phyloP scores from a whole-genome alignment of 2,888 invertebrate species.

The Tetranychus truncatus region DNA sequence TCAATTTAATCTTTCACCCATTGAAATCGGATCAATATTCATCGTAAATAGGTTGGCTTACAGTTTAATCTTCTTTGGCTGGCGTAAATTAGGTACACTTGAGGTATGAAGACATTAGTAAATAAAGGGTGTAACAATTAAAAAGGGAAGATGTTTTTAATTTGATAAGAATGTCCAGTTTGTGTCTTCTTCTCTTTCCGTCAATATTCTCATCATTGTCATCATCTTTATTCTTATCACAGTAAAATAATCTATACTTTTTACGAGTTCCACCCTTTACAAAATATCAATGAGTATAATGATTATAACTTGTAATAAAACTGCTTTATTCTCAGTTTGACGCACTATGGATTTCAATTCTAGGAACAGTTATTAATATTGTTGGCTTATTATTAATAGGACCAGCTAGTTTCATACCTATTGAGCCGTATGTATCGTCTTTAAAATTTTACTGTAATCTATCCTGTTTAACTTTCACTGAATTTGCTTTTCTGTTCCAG shows the following conservation, averaged over 20 bases:
- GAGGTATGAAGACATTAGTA: conserved; percentile 26
- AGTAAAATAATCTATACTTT: too few relatives aligned
- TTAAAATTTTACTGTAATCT: too few relatives aligned
- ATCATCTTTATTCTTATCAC: too few relatives aligned
- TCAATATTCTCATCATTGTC: too few relatives aligned
- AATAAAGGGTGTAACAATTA: too few relatives aligned
- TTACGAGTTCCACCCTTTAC: too few relatives aligned
- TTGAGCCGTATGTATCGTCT: conserved; percentile 39
- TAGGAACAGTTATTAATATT: conserved; percentile 32
- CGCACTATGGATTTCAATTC: conserved; percentile 26
- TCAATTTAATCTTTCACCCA: conserved; percentile 42
- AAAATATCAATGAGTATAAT: too few relatives aligned
- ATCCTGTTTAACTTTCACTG: not conserved
- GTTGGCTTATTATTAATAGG: conserved; percentile 56
- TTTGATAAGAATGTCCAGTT: too few relatives aligned
- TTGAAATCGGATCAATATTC: conserved; percentile 57
- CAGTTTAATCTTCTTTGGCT: conserved; percentile 54
- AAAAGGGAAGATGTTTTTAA: too few relatives aligned
- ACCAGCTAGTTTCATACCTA: conserved; percentile 55
- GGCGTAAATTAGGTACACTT: conserved; percentile 63
- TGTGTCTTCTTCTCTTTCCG: too few relatives aligned
- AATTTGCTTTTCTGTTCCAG: not conserved
- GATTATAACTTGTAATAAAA: too few relatives aligned
- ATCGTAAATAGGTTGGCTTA: conserved; percentile 64
- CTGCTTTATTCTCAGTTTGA: conserved; percentile 15